Evolutionary conservation across 2,797 vertebrate genomes (phyloP), one percentile per base, ranked within the genome.

Genomic region (Eulemur coronatus): DNA sequence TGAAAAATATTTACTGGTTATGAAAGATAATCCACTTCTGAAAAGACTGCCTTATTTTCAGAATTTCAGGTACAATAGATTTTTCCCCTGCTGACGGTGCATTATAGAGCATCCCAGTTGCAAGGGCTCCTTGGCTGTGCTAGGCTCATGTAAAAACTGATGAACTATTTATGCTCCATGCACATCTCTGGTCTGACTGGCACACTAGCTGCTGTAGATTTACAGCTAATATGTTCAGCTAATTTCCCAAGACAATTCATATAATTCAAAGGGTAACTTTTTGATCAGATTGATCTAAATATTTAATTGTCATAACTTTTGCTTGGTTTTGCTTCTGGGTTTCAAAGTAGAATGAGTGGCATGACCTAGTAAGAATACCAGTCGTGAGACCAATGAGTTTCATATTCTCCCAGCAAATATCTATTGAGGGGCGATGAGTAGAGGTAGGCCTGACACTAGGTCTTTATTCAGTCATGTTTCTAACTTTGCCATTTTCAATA

Each of bases 1-100:
- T 46, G 48, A 95, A 95, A 96, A 92, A 89, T 88, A 96, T 96
- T 96, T 96, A 75, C 70, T 82, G 95, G 87, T 84, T 98, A 94
- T 70, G 73, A 97, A 97, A 59, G 43, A 57, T 76, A 80, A 89
- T 14, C 90, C 94, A 41, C 57, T 86, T 97, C 92, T 94, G 48
- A 95, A 96, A 97, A 79, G 92, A 72, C 63, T n/a, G 61, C 9
- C 55, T 41, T 70, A 55, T n/a, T 78, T 70, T 69, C 41, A 35
- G 93, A 43, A 93, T 20, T 26, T 26, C 69, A 15, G 89, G 89
- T 89, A 59, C 82, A 89, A 69, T n/a, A 24, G 80, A 15, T 24
- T 89, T 15, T 84, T 80, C 89, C 96, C 73, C 38, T 69, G 3
- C 75, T 50, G 89, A 86, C 1, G 5, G 63, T 3, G 13, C 75